Base-by-base conservation (phyloP, 2,797 vertebrate species). In the Xenopus petersii region DNA sequence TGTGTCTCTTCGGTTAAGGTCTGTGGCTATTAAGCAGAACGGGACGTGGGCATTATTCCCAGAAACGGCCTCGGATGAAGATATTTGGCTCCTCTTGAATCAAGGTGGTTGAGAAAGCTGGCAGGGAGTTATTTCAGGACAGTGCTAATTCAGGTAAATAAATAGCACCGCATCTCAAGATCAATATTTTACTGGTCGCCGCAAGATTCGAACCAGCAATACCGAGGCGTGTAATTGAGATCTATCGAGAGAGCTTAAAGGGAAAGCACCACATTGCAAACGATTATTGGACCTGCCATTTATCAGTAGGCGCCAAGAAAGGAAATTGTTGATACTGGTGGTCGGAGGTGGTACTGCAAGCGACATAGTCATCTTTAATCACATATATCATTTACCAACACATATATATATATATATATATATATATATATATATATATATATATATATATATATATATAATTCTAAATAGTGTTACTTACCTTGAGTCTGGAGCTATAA, bases 101-200 rank as follows among this genome's bases (percentile, higher is more conserved):
- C 66, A 55, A 17, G 24, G 73, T 46, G 77, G 63, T 62, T 66
- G 49, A 70, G 67, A 74, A 24, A 72, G 15, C 70, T 74, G 68
- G 71, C 77, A 79, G 56, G 26, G 6, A 46, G 47, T 36, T 51
- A 51, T 51, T 51, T 56, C 33, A 79, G 72, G 67, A 55, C 73
- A 21, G 48, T 33, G 68, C 72, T 79, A 79, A 75, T 79, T 75
- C 67, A 75, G 68, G 68, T 10, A 69, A 79, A 65, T 36, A 64
- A 56, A 63, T 60, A 54, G 49, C 51, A 46, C n/a, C 36, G 51
- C 54, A 46, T 63, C 65, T 65, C 65, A 75, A 65, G 36, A 66
- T 79, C 73, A 70, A 75, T 74, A 74, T 71, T 79, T 75, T 21
- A 71, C 72, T 46, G 67, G 62, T 56, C 67, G 66, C 73, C 73